phyloP scores from a whole-genome alignment of 2,113 vertebrate genomes.

The Myocastor coypus region DNA sequence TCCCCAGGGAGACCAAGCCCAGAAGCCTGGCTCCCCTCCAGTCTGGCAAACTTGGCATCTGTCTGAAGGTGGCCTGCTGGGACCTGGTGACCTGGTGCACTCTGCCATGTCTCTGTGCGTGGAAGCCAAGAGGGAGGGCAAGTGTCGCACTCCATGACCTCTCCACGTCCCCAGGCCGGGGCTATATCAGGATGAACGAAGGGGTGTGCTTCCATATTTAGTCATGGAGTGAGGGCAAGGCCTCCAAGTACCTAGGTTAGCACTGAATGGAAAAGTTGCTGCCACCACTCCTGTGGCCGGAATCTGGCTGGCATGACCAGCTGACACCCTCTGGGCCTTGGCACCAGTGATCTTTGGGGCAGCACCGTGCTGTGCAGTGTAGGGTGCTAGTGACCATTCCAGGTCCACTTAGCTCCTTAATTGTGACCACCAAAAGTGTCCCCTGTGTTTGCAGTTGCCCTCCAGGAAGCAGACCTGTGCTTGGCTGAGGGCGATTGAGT shows the following conservation, averaged over 20 bases:
- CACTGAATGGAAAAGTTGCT: not conserved
- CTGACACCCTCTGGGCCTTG: not conserved
- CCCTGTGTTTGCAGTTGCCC: too few species aligned
- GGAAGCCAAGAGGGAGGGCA: not conserved
- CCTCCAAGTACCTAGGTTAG: not conserved
- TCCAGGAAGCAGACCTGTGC: not conserved
- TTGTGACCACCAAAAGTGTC: not conserved
- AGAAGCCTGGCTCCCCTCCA: not conserved
- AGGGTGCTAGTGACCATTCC: not conserved
- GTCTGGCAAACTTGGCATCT: not conserved
- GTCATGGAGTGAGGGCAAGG: not conserved
- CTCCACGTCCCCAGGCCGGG: not conserved
- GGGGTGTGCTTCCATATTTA: not conserved
- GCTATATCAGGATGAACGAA: not conserved
- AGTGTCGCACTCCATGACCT: not conserved
- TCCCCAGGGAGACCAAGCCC: not conserved
- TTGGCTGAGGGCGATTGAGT: not conserved
- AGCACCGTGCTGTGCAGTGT: not conserved
- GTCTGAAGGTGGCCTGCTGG: not conserved
- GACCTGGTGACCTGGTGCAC: not conserved
- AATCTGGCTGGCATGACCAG: not conserved
- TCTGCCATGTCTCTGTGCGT: not conserved
- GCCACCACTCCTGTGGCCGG: not conserved
- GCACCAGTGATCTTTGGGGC: not conserved
- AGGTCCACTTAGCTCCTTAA: too few species aligned